phyloP scores from a whole-genome alignment of 53 echinoderm and acorn worm species.

The Zoroaster sp. region DNA sequence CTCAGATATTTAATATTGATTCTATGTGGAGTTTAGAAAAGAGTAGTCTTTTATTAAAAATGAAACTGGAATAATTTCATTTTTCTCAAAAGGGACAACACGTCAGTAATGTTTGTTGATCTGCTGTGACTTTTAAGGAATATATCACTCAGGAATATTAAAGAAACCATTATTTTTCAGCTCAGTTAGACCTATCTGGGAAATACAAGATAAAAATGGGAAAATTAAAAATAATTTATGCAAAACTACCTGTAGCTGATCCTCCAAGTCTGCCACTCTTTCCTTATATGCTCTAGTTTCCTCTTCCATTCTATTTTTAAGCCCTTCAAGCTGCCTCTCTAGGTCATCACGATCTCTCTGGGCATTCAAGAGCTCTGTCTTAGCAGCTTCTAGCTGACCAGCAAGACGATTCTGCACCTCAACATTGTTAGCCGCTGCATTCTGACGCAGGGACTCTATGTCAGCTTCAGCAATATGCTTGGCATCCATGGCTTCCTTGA shows the following conservation, averaged over 20 bases:
- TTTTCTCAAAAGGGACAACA: too few species aligned
- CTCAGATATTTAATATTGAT: too few species aligned
- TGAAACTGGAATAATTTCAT: too few species aligned
- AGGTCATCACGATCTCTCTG: slow-evolving; percentile 41
- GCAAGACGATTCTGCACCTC: slow-evolving; percentile 69
- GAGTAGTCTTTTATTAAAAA: too few species aligned
- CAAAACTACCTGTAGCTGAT: slow-evolving; percentile 76
- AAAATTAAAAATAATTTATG: neutral
- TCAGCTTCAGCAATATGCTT: slow-evolving; percentile 71
- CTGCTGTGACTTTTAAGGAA: too few species aligned
- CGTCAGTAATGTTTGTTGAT: too few species aligned
- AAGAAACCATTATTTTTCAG: too few species aligned
- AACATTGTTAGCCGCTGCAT: slow-evolving; percentile 68
- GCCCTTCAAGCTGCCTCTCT: slow-evolving; percentile 56
- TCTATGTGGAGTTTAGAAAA: too few species aligned
- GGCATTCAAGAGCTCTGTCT: slow-evolving; percentile 36
- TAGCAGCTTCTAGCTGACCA: slow-evolving; percentile 62
- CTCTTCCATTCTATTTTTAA: slow-evolving; percentile 46
- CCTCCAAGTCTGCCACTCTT: slow-evolving; percentile 74
- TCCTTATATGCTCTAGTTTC: slow-evolving; percentile 73
- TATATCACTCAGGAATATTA: too few species aligned
- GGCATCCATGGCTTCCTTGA: slow-evolving; percentile 69
- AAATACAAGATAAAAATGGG: neutral
- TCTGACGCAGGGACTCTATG: slow-evolving; percentile 27
- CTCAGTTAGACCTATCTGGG: too few species aligned